phyloP scores from a whole-genome alignment of 2,888 invertebrate species.

The Mythimna albipuncta region DNA sequence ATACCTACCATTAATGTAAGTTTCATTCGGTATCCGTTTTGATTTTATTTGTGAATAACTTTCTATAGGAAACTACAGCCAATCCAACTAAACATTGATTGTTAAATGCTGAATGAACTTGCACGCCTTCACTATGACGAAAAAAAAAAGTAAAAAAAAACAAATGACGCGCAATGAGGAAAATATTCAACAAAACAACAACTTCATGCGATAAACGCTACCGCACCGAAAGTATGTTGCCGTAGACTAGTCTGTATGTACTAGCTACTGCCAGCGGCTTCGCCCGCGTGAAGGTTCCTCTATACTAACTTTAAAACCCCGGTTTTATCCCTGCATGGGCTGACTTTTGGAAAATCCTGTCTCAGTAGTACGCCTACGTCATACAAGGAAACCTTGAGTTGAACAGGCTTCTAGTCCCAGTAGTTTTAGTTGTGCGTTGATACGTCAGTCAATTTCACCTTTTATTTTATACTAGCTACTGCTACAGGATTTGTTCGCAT shows the following conservation, averaged over 20 bases:
- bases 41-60: not conserved
- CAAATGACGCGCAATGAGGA: not conserved
- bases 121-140: not conserved
- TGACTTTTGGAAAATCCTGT: too few relatives aligned
- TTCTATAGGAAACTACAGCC: not conserved
- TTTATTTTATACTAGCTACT: too few relatives aligned
- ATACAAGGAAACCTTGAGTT: too few relatives aligned
- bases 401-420: too few relatives aligned
- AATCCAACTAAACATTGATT: not conserved
- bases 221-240: not conserved
- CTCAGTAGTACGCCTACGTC: too few relatives aligned
- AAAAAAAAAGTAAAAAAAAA: not conserved
- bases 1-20: not conserved
- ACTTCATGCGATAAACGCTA: not conserved
- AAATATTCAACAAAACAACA: not conserved
- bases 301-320: too few relatives aligned
- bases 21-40: conserved; percentile 5
- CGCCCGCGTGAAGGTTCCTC: too few relatives aligned
- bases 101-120: not conserved
- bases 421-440: too few relatives aligned
- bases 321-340: too few relatives aligned
- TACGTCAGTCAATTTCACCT: too few relatives aligned
- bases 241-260: not conserved
- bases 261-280: too few relatives aligned
- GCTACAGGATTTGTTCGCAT: too few relatives aligned